phyloP scores from a whole-genome alignment of 2,797 vertebrate genomes.

The Eleutherodactylus coqui region DNA sequence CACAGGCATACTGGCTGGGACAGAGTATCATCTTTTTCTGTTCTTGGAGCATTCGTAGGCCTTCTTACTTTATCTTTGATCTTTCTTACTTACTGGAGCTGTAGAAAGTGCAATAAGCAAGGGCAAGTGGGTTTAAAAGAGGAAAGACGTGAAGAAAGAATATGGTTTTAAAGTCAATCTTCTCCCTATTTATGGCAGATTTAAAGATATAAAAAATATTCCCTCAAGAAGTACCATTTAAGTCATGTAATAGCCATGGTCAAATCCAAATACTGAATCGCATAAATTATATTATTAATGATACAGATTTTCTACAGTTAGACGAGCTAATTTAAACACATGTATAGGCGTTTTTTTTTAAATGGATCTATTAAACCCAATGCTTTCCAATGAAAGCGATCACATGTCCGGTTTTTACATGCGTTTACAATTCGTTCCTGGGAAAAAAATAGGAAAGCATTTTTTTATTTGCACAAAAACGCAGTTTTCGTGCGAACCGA shows the following conservation, averaged over 20 bases:
- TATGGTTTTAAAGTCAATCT: constrained; percentile 19
- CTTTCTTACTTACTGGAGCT: constrained; percentile 40
- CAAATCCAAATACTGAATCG: background rate
- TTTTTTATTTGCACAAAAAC: too few relatives aligned
- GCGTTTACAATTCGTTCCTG: too few relatives aligned
- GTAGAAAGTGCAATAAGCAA: constrained; percentile 33
- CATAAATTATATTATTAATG: background rate
- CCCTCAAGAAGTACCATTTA: background rate
- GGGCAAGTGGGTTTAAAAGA: constrained; percentile 39
- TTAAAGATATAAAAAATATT: background rate
- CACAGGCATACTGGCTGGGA: constrained; percentile 26
- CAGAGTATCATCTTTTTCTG: constrained; percentile 46
- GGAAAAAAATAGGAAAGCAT: too few relatives aligned
- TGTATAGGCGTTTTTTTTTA: too few relatives aligned
- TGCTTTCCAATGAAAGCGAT: too few relatives aligned
- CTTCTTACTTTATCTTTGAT: constrained; percentile 57
- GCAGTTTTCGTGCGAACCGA: too few relatives aligned
- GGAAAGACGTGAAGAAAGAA: constrained; percentile 21
- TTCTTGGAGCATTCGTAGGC: constrained; percentile 55
- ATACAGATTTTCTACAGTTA: background rate
- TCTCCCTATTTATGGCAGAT: background rate
- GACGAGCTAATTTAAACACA: too few relatives aligned
- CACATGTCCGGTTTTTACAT: too few relatives aligned
- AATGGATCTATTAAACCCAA: too few relatives aligned
- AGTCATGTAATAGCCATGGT: background rate